Evolutionary conservation across 2,113 vertebrate genomes (phyloP).

Genomic region (Mesocricetus auratus): DNA sequence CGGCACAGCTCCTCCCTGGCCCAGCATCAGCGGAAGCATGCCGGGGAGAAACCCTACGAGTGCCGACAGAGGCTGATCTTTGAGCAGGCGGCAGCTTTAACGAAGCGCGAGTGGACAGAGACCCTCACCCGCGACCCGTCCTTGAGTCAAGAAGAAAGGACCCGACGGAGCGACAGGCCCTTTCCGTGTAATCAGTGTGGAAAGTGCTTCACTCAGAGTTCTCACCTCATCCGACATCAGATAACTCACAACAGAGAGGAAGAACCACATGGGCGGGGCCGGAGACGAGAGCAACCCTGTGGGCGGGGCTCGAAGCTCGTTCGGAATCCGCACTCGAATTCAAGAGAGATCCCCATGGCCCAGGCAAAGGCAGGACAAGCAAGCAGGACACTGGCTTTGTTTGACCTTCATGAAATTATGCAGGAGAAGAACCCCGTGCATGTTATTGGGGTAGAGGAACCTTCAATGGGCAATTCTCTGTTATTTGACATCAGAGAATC

Average conservation of each 20-base stretch:
- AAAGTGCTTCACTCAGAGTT: constrained; percentile 80
- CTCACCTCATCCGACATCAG: constrained; percentile 83
- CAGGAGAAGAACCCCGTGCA: constrained; percentile 71
- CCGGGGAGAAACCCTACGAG: constrained; percentile 75
- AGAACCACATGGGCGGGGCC: neutral
- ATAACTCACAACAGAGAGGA: constrained; percentile 74
- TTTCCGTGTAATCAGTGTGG: constrained; percentile 80
- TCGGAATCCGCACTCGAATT: neutral
- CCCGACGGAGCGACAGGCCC: constrained; percentile 65
- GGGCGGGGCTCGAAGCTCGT: neutral
- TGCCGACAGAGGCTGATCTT: constrained; percentile 70
- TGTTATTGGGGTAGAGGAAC: constrained; percentile 63
- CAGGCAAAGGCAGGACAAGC: constrained; percentile 29
- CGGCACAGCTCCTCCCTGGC: constrained; percentile 79
- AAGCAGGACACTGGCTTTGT: constrained; percentile 51
- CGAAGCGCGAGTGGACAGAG: constrained; percentile 20
- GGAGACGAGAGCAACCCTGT: constrained; percentile 24
- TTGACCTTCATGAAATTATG: constrained; percentile 69
- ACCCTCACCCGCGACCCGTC: neutral
- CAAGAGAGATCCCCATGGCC: neutral
- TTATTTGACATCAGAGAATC: constrained; percentile 57
- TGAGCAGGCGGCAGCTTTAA: neutral
- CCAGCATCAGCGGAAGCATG: constrained; percentile 81
- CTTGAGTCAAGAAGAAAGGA: neutral
- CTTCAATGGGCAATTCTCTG: neutral